Conservation (phyloP, 2,113 vertebrate species). For the Aphyosemion australe region DNA sequence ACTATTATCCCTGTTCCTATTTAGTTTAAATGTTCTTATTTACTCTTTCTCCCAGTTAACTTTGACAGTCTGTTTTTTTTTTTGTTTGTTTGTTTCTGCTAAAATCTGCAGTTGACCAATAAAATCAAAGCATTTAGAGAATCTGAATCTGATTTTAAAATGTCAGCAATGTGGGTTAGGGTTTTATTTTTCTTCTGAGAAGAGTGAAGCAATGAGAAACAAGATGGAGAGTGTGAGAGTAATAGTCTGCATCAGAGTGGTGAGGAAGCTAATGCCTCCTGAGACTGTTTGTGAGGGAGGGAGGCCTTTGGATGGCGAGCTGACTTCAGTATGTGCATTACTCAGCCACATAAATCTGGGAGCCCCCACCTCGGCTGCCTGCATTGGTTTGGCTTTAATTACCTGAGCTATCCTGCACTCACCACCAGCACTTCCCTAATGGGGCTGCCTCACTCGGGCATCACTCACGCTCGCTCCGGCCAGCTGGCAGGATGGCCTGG, state of each 20-base stretch:
- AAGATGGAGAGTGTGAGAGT: slow-evolving; percentile 56
- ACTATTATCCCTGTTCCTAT: no score
- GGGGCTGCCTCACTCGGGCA: slow-evolving; percentile 69
- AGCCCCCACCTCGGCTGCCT: slow-evolving; percentile 67
- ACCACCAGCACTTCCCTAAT: slow-evolving; percentile 77
- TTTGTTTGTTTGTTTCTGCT: no score
- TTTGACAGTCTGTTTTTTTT: no score
- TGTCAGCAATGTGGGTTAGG: slow-evolving; percentile 17
- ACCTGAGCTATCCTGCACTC: slow-evolving; percentile 74
- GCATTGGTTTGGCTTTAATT: slow-evolving; percentile 77
- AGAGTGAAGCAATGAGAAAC: slow-evolving; percentile 34
- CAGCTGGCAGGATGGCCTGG: slow-evolving; percentile 72
- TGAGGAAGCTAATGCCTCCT: slow-evolving; percentile 72
- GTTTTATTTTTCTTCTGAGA: slow-evolving; percentile 25
- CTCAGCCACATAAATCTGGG: slow-evolving; percentile 78
- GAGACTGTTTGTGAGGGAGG: slow-evolving; percentile 70
- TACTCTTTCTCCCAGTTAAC: no score
- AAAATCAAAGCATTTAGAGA: slow-evolving; percentile 13
- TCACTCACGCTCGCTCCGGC: slow-evolving; percentile 70
- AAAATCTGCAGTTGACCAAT: slow-evolving; percentile 2
- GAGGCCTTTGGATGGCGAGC: slow-evolving; percentile 66
- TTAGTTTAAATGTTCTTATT: no score
- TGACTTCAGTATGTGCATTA: slow-evolving; percentile 75
- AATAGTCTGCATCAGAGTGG: slow-evolving; percentile 71
- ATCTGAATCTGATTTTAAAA: slow-evolving; percentile 29